phyloP scores from a whole-genome alignment of 1,140 invertebrate species.

The Pantala flavescens region DNA sequence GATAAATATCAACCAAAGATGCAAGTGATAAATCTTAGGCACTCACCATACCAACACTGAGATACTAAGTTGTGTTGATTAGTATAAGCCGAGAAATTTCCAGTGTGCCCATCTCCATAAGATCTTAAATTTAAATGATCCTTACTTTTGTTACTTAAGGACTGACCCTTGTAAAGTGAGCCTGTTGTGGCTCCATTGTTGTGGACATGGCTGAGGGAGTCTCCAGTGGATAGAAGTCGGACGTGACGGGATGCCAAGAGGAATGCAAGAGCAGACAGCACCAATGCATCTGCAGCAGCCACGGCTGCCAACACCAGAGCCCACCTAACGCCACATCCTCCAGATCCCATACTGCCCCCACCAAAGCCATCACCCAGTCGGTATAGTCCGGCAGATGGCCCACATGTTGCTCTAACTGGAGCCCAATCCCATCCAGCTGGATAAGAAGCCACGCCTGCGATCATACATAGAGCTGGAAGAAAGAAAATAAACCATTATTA shows the following conservation, averaged over 20 bases:
- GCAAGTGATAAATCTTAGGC: too few species aligned
- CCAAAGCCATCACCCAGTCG: conserved; percentile 43
- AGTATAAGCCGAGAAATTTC: too few species aligned
- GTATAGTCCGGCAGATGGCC: conserved; percentile 63
- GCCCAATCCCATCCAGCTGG: conserved; percentile 85
- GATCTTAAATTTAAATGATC: neutral
- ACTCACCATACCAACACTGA: too few species aligned
- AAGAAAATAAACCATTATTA: too few species aligned
- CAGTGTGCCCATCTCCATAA: too few species aligned
- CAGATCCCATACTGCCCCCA: conserved; percentile 6
- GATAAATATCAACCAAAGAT: too few species aligned
- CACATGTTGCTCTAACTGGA: conserved; percentile 75
- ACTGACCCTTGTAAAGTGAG: conserved; percentile 45
- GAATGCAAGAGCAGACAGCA: conserved; percentile 83
- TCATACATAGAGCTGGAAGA: conserved; percentile 65
- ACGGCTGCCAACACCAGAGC: conserved; percentile 89
- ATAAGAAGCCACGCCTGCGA: conserved; percentile 76
- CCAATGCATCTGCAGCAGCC: conserved; percentile 78
- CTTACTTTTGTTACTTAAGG: conserved; percentile 17
- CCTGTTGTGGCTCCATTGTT: conserved; percentile 30
- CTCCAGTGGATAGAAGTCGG: conserved; percentile 68
- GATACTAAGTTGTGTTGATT: too few species aligned
- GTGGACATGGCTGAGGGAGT: conserved; percentile 36
- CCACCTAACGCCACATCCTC: conserved; percentile 85
- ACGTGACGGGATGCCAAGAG: conserved; percentile 84